A percentile compares a stretch with the other conserved stretches of the same genome.
These are phyloP conservation scores for Palaemon carinicauda DNA, from an alignment of 1,140 invertebrate species.

Conservation along the genomic window DNA sequence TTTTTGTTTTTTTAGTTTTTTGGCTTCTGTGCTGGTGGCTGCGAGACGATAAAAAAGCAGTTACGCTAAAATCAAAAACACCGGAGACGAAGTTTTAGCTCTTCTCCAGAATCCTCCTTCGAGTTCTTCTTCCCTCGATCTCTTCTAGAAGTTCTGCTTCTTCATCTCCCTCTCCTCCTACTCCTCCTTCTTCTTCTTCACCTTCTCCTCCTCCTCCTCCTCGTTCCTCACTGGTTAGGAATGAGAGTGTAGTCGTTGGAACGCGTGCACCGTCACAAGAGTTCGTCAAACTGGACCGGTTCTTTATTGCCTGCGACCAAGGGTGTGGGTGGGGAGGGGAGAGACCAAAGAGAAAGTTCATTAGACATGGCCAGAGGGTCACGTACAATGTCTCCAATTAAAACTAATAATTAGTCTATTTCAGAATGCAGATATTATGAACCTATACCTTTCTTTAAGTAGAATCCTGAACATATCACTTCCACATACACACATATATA, in stretches of 20 bases:
- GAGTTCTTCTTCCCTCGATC: no score
- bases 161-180: background rate
- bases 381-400: background rate
- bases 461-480: background rate
- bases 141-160: background rate
- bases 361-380: background rate
- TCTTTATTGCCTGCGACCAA: conserved; percentile 46
- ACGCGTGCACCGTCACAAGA: conserved; percentile 59
- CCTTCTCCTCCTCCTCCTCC: background rate
- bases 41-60: no score
- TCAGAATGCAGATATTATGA: no score
- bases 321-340: background rate
- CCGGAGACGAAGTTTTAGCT: no score
- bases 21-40: no score
- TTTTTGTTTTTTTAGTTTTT: no score
- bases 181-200: background rate
- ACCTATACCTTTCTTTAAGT: background rate
- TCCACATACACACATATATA: background rate
- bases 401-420: no score
- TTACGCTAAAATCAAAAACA: no score
- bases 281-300: conserved; percentile 58
- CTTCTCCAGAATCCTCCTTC: no score
- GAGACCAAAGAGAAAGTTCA: background rate
- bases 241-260: conserved; percentile 53
- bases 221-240: conserved; percentile 41